A percentile compares a stretch with the other conserved stretches of the same genome.
phyloP scores from a whole-genome alignment of 2,797 vertebrate species.

The Hafferia zeledoni region DNA sequence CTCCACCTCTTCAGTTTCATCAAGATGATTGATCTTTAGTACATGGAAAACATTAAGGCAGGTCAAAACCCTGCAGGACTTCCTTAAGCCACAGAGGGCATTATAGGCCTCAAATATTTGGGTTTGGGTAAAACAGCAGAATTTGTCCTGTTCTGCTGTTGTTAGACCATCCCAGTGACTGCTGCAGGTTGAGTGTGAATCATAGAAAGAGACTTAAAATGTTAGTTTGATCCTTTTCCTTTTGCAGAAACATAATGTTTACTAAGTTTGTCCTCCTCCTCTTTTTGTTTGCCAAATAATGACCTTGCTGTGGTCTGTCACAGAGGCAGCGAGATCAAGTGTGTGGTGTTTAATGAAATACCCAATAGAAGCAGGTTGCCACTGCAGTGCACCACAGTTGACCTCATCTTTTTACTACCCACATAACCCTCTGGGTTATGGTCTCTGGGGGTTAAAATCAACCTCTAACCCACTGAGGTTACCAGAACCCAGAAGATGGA shows the following conservation, averaged over 20 bases:
- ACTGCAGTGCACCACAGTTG: not conserved
- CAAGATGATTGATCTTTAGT: not conserved
- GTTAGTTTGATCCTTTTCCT: not conserved
- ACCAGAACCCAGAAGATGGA: not conserved
- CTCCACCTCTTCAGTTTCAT: not conserved
- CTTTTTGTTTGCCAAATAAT: not conserved
- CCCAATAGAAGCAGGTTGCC: not conserved
- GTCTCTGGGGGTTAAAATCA: not conserved
- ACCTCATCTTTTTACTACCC: not conserved
- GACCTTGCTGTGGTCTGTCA: not conserved
- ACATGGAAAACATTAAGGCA: not conserved
- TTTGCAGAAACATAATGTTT: not conserved
- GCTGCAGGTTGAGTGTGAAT: not conserved
- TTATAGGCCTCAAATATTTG: not conserved
- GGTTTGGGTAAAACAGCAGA: not conserved
- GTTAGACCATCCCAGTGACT: not conserved
- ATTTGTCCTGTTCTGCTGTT: not conserved
- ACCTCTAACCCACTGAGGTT: not conserved
- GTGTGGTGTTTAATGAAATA: not conserved
- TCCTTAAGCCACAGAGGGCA: not conserved
- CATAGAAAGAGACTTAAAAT: not conserved
- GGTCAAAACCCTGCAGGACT: not conserved
- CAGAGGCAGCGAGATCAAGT: not conserved
- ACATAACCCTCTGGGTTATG: not conserved
- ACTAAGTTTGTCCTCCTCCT: not conserved